Evolutionary conservation across 2,888 invertebrate genomes (phyloP).

Genomic region (Hedya salicella): DNA sequence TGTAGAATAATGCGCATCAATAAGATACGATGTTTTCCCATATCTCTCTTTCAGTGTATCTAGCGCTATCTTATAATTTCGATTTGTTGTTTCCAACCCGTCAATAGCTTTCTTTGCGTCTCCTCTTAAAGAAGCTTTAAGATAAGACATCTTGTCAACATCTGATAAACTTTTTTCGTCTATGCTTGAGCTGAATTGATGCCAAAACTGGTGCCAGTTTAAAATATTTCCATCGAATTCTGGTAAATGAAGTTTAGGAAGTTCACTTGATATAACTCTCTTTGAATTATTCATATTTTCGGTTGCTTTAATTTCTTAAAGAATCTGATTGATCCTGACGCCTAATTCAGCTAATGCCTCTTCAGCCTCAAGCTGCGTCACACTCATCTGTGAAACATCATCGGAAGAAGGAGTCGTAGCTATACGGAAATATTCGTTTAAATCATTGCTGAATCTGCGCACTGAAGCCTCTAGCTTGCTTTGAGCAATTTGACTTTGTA

Average conservation of each 20-base stretch:
- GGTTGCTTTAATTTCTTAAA: too few species aligned
- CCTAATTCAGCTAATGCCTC: too few species aligned
- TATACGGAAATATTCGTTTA: too few species aligned
- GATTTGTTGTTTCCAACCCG: background rate
- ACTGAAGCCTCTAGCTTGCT: too few species aligned
- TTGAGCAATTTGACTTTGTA: too few species aligned
- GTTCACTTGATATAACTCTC: background rate
- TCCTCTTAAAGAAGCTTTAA: background rate
- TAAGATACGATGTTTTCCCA: background rate
- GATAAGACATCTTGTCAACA: conserved; percentile 10
- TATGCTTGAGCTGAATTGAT: background rate
- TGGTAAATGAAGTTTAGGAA: conserved; percentile 1
- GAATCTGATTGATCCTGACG: too few species aligned
- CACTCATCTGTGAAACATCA: too few species aligned
- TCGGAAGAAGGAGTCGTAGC: too few species aligned
- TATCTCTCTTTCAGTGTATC: too few species aligned
- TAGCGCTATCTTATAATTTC: background rate
- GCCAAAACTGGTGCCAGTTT: conserved; percentile 24
- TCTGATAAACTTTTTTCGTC: background rate
- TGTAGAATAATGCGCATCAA: conserved; percentile 1
- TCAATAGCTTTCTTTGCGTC: conserved; percentile 6
- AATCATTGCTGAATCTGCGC: too few species aligned
- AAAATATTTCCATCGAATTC: conserved; percentile 2
- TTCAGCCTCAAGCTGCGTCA: too few species aligned
- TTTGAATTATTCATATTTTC: too few species aligned